phyloP scores from a whole-genome alignment of 2,888 invertebrate genomes.

The Cyclophora punctaria region DNA sequence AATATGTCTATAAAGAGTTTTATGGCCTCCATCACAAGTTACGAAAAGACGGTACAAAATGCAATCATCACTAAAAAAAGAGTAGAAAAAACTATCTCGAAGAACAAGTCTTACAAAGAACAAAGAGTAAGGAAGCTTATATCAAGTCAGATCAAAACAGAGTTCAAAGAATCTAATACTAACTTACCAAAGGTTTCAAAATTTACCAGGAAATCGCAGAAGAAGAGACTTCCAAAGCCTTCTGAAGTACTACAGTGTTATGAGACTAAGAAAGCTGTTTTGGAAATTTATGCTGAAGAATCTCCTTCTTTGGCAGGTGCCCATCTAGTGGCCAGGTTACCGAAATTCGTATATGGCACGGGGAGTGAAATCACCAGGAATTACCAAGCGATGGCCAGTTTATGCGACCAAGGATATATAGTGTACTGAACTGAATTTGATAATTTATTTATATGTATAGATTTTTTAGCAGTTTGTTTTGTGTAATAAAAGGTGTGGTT shows the following conservation, averaged over 20 bases:
- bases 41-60: background rate
- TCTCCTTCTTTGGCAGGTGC: slow-evolving; percentile 28
- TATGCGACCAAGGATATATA: no score
- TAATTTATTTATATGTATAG: no score
- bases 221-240: slow-evolving; percentile 9
- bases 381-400: slow-evolving; percentile 7
- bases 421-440: no score
- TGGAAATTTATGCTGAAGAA: slow-evolving; percentile 53
- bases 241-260: slow-evolving; percentile 50
- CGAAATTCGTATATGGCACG: slow-evolving; percentile 43
- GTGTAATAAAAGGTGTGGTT: no score
- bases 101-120: background rate
- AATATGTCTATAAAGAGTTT: slow-evolving; percentile 19
- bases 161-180: background rate
- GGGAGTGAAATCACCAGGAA: slow-evolving; percentile 29
- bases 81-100: background rate
- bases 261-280: slow-evolving; percentile 56
- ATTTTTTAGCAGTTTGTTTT: no score
- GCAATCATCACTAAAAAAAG: background rate
- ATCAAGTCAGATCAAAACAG: background rate
- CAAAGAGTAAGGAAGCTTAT: slow-evolving; percentile 3
- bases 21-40: slow-evolving; percentile 3
- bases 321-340: slow-evolving; percentile 46
- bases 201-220: slow-evolving; percentile 4
- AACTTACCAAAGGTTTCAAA: slow-evolving; percentile 1